A percentile compares a stretch with the other conserved stretches of the same genome.
These are phyloP conservation scores for Nannospalax galili DNA, from an alignment of 2,113 vertebrate species.

Conservation along the genomic window DNA sequence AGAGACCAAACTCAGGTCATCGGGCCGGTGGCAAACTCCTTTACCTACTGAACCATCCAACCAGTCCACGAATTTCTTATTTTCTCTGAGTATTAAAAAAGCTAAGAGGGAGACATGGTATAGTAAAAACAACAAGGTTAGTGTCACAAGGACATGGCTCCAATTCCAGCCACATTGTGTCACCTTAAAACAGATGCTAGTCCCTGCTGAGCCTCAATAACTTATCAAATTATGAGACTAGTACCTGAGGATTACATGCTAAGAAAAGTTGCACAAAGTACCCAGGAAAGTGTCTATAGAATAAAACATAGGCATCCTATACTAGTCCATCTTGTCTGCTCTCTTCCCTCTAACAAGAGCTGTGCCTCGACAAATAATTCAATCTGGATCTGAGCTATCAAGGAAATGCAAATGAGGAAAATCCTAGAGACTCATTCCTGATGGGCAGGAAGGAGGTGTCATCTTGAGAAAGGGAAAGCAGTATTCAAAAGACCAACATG, in stretches of 20 bases:
- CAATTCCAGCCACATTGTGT: not conserved
- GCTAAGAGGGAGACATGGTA: not conserved
- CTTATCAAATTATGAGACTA: not conserved
- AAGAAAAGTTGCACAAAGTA: not conserved
- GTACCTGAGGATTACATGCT: not conserved
- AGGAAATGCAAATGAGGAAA: not conserved
- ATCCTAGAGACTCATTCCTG: not conserved
- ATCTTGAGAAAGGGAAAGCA: not conserved
- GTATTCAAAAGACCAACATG: not conserved
- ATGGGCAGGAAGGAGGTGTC: not conserved
- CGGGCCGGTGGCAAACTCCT: not conserved
- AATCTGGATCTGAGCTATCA: not conserved
- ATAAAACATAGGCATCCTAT: not conserved
- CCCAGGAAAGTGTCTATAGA: not conserved
- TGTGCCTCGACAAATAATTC: not conserved
- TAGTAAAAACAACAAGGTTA: not conserved
- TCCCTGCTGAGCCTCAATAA: not conserved
- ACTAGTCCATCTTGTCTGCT: not conserved
- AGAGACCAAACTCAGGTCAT: not conserved
- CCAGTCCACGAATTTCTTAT: not conserved
- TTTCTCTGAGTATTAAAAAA: slow-evolving; percentile 28
- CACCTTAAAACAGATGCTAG: not conserved
- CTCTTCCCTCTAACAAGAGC: not conserved
- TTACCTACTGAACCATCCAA: not conserved
- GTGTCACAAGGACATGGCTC: slow-evolving; percentile 14